Base-by-base conservation (phyloP, 2,888 invertebrate genomes). In the Andricus quercusramuli region DNA sequence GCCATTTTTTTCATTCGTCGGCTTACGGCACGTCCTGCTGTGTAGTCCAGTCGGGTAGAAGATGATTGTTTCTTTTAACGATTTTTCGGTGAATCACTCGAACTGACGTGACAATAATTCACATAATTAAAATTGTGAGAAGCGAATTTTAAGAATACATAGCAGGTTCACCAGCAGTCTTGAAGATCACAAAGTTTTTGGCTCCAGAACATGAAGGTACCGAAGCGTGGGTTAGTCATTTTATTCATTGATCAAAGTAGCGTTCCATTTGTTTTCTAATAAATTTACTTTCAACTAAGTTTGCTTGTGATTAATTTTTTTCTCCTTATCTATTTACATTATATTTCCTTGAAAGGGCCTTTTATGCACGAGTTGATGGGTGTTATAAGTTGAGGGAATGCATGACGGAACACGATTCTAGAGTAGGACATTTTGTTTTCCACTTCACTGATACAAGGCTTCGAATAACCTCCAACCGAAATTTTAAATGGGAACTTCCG, bases 141-240 rank as follows among this genome's bases (percentile, higher is more conserved):
- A 15, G 25, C 25, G 62, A 25, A 29, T 15, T 62, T 62, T 25
- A 62, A 62, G 62, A 22, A 29, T 11, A 25, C 20, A 20, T n/a
- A 22, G 56, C n/a, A 59, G 62, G 11, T 62, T 13, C 25, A 5
- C 22, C 62, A 29, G 25, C 25, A 59, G 6, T 15, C 62, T n/a
- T 41, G 13, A 67, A 67, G 13, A 37, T 37, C 20, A 20, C 41
- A 41, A 2, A 2, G 37, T 41, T 67, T 74, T 74, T 56, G 17
- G n/a, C 1, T 56, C 15, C 51, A 32, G 74, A 74, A 56, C 74
- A 74, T 74, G 74, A 56, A 56, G 32, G 29, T 47, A n/a, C 20
- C 32, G 20, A 56, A 32, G 74, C 74, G 74, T 74, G 74, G 74
- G 74, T 74, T n/a, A 74, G 74, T 56, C 20, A 13, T 56, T 56